Evolutionary conservation across 2,113 vertebrate species (phyloP), one percentile per base, ranked within the genome.

Genomic region (Rhinopomastus cyanomelas): DNA sequence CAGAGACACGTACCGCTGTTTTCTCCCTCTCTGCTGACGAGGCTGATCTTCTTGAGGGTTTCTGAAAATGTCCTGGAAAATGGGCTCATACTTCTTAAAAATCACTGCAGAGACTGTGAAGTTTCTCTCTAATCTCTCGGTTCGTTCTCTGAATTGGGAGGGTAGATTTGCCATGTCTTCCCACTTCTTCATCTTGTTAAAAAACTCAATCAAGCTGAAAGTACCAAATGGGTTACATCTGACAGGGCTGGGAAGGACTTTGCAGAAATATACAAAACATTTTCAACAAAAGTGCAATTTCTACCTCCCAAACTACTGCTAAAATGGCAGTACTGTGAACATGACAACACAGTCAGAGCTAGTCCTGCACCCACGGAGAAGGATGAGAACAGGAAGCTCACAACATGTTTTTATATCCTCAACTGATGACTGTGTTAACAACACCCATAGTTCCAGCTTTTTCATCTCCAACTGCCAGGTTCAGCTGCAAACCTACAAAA

Each of bases 101-200:
- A 99, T 98, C 55, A 99, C 99, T 32, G 99, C 98, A 32, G 98
- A 98, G 80, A 99, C 98, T 0, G 98, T 99, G 23, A 99, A 99
- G 92, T 99, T 99, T 44, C 99, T 98, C 96, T 99, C 99, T 61
- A 99, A 94, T 87, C 98, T 98, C 85, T 98, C 97, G 1, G 98
- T 99, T 87, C 98, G 97, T 75, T 98, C 98, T 88, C 98, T 95
- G 97, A 99, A 99, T 25, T 98, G 98, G 65, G 96, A 95, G 4
- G 98, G 97, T 36, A 99, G 96, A 82, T 97, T 96, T 85, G 98
- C 98, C 99, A 99, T 99, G 85, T 99, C 98, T 96, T 99, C 98
- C 99, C 99, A 99, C 75, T 99, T 99, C 96, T 98, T 99, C 98
- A 99, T 98, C 97, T 99, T 99, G 95, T 96, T 99, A 85, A 99